A percentile compares a stretch with the other conserved stretches of the same genome.
These are phyloP conservation scores for Ptychoptera contaminata DNA, from an alignment of 2,888 invertebrate species.

Conservation along the genomic window DNA sequence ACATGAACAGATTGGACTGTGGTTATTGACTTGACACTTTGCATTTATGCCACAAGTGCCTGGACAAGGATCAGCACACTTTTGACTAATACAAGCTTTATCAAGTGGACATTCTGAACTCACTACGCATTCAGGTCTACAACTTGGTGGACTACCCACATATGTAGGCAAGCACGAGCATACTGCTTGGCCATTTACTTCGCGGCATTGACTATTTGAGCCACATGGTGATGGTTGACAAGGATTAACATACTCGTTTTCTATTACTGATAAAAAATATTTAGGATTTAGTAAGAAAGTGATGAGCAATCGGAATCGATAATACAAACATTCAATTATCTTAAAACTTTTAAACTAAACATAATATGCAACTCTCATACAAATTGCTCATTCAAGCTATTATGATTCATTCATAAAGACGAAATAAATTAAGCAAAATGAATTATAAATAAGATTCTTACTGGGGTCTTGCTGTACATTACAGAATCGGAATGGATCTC, in stretches of 20 bases:
- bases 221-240: slow-evolving; percentile 52
- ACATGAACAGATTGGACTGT: slow-evolving; percentile 64
- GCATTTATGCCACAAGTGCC: slow-evolving; percentile 46
- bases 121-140: slow-evolving; percentile 49
- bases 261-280: slow-evolving; percentile 17
- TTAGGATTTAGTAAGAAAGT: too few species aligned
- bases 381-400: too few species aligned
- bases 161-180: slow-evolving; percentile 45
- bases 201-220: slow-evolving; percentile 45
- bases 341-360: too few species aligned
- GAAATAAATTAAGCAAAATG: neutral
- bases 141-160: slow-evolving; percentile 45
- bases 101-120: slow-evolving; percentile 44
- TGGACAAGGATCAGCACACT: slow-evolving; percentile 48
- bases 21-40: slow-evolving; percentile 55
- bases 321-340: too few species aligned
- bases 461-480: slow-evolving; percentile 27
- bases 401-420: too few species aligned
- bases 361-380: too few species aligned
- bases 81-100: slow-evolving; percentile 45
- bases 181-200: slow-evolving; percentile 39
- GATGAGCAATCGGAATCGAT: too few species aligned
- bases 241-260: slow-evolving; percentile 32
- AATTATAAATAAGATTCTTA: slow-evolving; percentile 14
- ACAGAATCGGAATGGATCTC: slow-evolving; percentile 42